Evolutionary conservation across 2,113 vertebrate genomes (phyloP), one percentile per base, ranked within the genome.

Genomic region (Ahaetulla prasina): DNA sequence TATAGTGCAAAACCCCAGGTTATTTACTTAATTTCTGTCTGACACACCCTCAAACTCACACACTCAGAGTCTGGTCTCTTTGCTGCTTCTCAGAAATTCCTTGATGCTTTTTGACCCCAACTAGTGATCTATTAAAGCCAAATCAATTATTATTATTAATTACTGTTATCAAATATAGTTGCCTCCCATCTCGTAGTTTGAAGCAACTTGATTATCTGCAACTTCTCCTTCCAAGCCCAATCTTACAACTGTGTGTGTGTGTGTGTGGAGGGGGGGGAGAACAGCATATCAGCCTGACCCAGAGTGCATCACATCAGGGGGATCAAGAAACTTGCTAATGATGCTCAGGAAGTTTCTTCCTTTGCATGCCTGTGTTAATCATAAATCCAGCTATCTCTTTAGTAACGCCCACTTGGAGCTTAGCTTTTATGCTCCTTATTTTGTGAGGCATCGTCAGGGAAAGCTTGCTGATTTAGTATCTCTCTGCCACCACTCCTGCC

Each of bases 341-440:
- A 43, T 74, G 85, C 43, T 89, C 45, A 50, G 22, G 30, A 12
- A 88, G 45, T 52, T 50, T 22, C 45, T 47, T 25, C 43, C 47
- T 63, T 74, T 85, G 47, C 53, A 47, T 63, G 45, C 53, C 68
- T 91, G 90, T 8, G 18, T 91, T 91, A 91, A 89, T 91, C 90
- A 93, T 89, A 89, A 93, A 91, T 85, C 87, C 93, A 63, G 68
- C 90, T 87, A 53, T 63, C 93, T 89, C 47, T 18, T 52, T 43
- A 55, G 90, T n/a, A 27, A 93, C 54, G 47, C 90, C 35, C 63
- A 68, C 12, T 68, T 68, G 53, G 85, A 2, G 8, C 45, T 47
- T 55, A 35, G 57, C 49, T 53, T 60, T 60, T 74, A n/a, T 53
- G 57, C 49, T 89, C 16, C 88, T 89, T 39, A 86, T 52, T 86